Conservation (phyloP, 2,113 vertebrate genomes). For the Cottus gobio region DNA sequence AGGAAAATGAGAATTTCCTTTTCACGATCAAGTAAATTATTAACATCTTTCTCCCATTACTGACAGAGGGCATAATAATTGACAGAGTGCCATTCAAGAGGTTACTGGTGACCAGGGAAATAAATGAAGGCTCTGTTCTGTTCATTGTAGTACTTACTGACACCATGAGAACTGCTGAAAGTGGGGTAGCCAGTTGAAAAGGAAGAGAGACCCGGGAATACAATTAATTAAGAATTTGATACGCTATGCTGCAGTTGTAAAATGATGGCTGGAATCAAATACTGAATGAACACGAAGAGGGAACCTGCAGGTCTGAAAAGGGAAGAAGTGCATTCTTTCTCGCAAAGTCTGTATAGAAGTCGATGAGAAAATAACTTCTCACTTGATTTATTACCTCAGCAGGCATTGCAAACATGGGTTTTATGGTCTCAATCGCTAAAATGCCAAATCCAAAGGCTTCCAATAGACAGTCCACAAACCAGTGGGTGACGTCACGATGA, state of each 20-base stretch:
- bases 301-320: neutral
- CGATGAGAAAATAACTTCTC: neutral
- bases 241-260: neutral
- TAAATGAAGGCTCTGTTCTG: constrained; percentile 26
- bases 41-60: constrained; percentile 33
- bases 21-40: constrained; percentile 45
- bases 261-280: neutral
- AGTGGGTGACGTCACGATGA: neutral
- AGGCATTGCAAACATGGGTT: no score
- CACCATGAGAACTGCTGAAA: constrained; percentile 4
- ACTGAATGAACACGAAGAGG: neutral
- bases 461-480: neutral
- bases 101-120: constrained; percentile 25
- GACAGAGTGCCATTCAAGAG: constrained; percentile 24
- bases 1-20: constrained; percentile 27
- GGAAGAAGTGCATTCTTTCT: neutral
- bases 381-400: neutral
- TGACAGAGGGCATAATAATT: constrained; percentile 46
- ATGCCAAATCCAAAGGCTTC: neutral
- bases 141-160: neutral
- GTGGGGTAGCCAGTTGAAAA: neutral
- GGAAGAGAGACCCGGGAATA: constrained; percentile 13
- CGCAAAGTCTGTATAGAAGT: neutral
- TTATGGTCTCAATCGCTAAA: no score
- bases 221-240: constrained; percentile 20